phyloP scores from a whole-genome alignment of 2,797 vertebrate species.

The Sitta carolinensis region DNA sequence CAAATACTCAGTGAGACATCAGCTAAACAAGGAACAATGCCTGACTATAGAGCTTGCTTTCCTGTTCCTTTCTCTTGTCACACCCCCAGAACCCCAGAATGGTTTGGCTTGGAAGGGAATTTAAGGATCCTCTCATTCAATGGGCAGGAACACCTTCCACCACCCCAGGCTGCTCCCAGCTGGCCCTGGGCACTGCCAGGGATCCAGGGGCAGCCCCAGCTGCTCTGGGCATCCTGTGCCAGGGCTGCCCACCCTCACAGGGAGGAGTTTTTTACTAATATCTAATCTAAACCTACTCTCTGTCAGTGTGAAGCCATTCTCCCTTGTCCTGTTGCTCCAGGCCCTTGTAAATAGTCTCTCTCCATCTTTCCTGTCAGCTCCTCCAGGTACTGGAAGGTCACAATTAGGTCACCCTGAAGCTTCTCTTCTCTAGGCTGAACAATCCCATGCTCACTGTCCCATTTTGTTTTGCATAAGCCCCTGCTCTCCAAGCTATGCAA shows the following conservation, averaged over 20 bases:
- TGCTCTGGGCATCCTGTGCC: background rate
- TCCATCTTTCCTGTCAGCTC: background rate
- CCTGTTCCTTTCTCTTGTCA: background rate
- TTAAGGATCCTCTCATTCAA: background rate
- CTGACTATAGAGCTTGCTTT: background rate
- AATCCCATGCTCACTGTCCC: background rate
- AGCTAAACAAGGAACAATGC: background rate
- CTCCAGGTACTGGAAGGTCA: background rate
- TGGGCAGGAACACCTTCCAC: background rate
- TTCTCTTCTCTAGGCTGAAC: background rate
- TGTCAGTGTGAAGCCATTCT: background rate
- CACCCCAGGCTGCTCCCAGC: background rate
- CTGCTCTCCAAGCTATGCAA: background rate
- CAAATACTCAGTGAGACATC: background rate
- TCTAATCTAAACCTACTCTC: background rate
- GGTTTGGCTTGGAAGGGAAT: background rate
- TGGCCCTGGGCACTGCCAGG: background rate
- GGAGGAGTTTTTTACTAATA: background rate
- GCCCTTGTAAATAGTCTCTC: background rate
- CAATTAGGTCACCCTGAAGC: background rate
- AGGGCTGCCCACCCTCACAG: fast-evolving
- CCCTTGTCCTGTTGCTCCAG: background rate
- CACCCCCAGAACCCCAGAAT: background rate
- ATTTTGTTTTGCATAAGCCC: background rate
- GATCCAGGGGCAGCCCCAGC: background rate